Evolutionary conservation across 2,113 vertebrate species (phyloP), one percentile per base, ranked within the genome.

Genomic region (Neogale vison): DNA sequence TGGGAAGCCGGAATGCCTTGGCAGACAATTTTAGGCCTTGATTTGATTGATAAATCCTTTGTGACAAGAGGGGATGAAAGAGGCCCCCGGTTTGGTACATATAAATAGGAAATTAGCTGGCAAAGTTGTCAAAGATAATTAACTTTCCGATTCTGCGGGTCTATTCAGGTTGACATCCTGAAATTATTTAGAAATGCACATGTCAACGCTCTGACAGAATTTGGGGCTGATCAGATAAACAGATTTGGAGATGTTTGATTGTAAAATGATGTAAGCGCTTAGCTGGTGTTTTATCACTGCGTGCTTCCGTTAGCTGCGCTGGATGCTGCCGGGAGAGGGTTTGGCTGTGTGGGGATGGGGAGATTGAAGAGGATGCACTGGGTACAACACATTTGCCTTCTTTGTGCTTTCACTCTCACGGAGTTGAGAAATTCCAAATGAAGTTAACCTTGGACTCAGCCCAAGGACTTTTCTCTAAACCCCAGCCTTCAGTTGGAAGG

Each of bases 41-140:
- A 98, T 99, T 99, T 99, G 99, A 99, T 99, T 99, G 99, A 99
- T 99, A 99, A 99, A 99, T 99, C 98, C 98, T 99, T 98, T 99
- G 98, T 99, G 98, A 99, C 99, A 99, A 98, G 98, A 98, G 98
- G 99, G 98, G 98, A 99, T 99, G 99, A 99, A 99, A 98, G 98
- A 98, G 98, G 98, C 98, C 98, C 98, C 99, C 97, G 93, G 99
- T 99, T 99, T 99, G 99, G 99, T 99, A 99, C 98, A 99, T 99
- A 99, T 99, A 99, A 99, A 99, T 99, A 98, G 99, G 99, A 99
- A 99, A 99, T 99, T 99, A 99, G 99, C 99, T 98, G 98, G 99
- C 98, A 99, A 99, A 98, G 98, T 99, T 99, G 99, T 99, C 99
- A 99, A 99, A 99, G 99, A 99, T 99, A 99, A 99, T 99, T 99